A percentile compares a stretch with the other conserved stretches of the same genome.
Evolutionary conservation across 1,140 invertebrate genomes (phyloP).

Genomic region (Leptinotarsa texana): DNA sequence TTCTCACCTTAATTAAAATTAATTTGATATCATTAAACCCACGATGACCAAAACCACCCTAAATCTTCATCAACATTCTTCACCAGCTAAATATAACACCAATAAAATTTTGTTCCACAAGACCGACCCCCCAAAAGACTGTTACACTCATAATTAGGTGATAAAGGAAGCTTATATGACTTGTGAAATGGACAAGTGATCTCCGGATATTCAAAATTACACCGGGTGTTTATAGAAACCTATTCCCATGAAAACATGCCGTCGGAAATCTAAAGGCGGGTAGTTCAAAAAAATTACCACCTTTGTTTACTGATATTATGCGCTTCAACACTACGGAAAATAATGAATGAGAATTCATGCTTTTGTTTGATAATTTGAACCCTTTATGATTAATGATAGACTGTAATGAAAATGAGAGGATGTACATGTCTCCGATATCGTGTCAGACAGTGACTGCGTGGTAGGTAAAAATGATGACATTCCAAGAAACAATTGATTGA

Average conservation of each 20-base stretch:
- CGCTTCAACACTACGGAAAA: not conserved
- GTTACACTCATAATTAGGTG: conserved; percentile 9
- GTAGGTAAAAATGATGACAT: not conserved
- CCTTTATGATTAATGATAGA: not conserved
- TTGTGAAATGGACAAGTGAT: conserved; percentile 7
- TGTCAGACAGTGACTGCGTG: not conserved
- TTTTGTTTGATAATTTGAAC: conserved; percentile 5
- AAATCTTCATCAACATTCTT: conserved; percentile 14
- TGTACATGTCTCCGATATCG: not conserved
- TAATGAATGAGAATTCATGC: not conserved
- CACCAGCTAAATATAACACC: not conserved
- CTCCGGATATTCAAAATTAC: conserved; percentile 18
- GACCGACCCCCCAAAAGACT: conserved; percentile 5
- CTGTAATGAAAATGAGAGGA: not conserved
- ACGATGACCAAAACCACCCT: not conserved
- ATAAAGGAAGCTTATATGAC: conserved; percentile 16
- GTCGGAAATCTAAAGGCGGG: not conserved
- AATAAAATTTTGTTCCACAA: conserved; percentile 10
- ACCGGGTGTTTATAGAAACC: not conserved
- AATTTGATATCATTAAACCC: not conserved
- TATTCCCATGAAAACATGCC: not conserved
- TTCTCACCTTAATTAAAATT: not conserved
- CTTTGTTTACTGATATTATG: conserved; percentile 6
- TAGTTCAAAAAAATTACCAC: conserved; percentile 1
- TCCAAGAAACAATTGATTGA: not conserved